These are phyloP conservation scores for Pelusios castaneus DNA, from an alignment of 2,113 vertebrate genomes.

Conservation along the genomic window DNA sequence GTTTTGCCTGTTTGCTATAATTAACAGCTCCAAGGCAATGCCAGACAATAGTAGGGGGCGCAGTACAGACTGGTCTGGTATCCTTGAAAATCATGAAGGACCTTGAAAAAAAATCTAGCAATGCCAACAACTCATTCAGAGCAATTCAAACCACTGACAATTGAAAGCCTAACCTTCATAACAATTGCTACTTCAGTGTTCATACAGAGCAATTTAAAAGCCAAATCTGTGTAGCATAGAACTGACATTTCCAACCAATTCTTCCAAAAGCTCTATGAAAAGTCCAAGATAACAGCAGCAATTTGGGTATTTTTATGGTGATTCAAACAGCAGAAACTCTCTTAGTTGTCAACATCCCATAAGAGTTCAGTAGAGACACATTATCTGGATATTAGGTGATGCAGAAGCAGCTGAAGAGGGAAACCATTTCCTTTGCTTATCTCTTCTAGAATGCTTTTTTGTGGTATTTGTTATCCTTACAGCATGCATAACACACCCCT, in stretches of 20 bases:
- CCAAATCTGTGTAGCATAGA: neutral
- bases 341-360: rapidly evolving
- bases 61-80: neutral
- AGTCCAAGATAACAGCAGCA: neutral
- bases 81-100: neutral
- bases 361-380: neutral
- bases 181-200: neutral
- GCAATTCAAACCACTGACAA: neutral
- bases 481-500: neutral
- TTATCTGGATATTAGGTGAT: neutral
- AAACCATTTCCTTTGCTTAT: neutral
- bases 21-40: neutral
- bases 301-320: neutral
- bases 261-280: neutral
- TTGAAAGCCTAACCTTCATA: neutral
- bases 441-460: neutral
- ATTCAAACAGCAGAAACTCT: neutral
- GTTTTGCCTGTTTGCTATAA: neutral
- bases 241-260: neutral
- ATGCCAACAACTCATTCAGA: neutral
- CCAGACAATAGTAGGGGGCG: neutral
- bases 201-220: neutral
- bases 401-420: neutral
- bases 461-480: neutral
- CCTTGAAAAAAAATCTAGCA: neutral